These are phyloP conservation scores for Semaprochilodus insignis DNA, from an alignment of 2,797 vertebrate species.

Conservation along the genomic window DNA sequence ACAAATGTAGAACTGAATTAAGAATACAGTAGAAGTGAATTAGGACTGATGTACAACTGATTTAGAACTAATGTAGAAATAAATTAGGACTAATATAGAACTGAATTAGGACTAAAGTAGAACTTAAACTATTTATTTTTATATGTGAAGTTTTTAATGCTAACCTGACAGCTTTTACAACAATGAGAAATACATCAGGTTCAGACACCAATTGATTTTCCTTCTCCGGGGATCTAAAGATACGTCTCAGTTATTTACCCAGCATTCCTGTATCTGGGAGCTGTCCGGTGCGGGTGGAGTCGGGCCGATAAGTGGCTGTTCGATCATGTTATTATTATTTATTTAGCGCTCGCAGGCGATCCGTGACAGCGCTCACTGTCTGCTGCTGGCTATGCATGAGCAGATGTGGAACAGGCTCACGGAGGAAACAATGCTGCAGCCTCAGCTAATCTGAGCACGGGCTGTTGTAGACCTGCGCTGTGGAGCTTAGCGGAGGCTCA, in stretches of 20 bases:
- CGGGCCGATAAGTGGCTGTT: slow-evolving; percentile 12
- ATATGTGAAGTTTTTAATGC: too few species aligned
- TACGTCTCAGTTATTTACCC: slow-evolving; percentile 1
- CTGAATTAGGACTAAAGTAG: too few species aligned
- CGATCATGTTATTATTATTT: slow-evolving; percentile 4
- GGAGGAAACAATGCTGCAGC: slow-evolving; percentile 7
- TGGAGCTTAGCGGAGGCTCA: slow-evolving; percentile 14
- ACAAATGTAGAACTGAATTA: too few species aligned
- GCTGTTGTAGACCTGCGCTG: slow-evolving; percentile 4
- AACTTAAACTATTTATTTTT: too few species aligned
- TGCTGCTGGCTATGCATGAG: slow-evolving; percentile 14
- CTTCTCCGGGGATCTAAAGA: not conserved
- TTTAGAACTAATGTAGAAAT: too few species aligned
- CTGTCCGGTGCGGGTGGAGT: not conserved
- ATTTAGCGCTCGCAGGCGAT: slow-evolving; percentile 9
- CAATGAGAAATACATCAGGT: not conserved
- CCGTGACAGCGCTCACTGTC: slow-evolving; percentile 4
- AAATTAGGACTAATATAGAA: too few species aligned
- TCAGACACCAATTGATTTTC: slow-evolving; percentile 16
- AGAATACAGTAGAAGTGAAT: too few species aligned
- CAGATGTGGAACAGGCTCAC: not conserved
- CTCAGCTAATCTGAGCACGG: not conserved
- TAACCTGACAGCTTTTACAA: too few species aligned
- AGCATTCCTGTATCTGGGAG: not conserved
- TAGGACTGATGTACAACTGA: too few species aligned